Evolutionary conservation across 2,797 vertebrate genomes (phyloP).

Genomic region (Argyrosomus regius): DNA sequence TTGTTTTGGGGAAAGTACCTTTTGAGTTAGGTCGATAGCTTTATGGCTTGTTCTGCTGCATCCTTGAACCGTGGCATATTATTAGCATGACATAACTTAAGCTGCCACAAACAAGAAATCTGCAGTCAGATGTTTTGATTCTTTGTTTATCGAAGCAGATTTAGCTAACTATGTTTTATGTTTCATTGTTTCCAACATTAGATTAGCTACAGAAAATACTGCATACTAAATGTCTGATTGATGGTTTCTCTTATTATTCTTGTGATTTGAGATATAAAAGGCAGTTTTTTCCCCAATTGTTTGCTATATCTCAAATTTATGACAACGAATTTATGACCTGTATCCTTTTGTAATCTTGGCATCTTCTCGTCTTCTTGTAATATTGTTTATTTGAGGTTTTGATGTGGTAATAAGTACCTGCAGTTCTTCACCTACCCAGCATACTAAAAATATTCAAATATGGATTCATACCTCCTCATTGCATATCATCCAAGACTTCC

Average conservation of each 20-base stretch:
- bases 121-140: constrained; percentile 18
- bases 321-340: neutral
- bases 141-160: constrained; percentile 3
- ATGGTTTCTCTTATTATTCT: neutral
- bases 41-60: constrained; percentile 25
- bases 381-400: neutral
- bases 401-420: neutral
- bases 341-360: neutral
- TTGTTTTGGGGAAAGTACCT: constrained; percentile 31
- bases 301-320: neutral
- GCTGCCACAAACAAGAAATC: constrained; percentile 11
- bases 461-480: too few species aligned
- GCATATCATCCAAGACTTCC: too few species aligned
- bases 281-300: neutral
- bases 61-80: constrained; percentile 17
- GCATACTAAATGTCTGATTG: neutral
- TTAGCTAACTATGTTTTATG: neutral
- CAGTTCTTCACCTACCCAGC: neutral
- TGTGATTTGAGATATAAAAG: neutral
- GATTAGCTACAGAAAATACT: neutral
- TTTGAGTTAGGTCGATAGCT: constrained; percentile 26
- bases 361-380: neutral
- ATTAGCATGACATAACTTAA: constrained; percentile 13
- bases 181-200: neutral
- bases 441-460: neutral